Evolutionary conservation across 1,140 invertebrate genomes (phyloP).

Genomic region (Drosophila insularis): DNA sequence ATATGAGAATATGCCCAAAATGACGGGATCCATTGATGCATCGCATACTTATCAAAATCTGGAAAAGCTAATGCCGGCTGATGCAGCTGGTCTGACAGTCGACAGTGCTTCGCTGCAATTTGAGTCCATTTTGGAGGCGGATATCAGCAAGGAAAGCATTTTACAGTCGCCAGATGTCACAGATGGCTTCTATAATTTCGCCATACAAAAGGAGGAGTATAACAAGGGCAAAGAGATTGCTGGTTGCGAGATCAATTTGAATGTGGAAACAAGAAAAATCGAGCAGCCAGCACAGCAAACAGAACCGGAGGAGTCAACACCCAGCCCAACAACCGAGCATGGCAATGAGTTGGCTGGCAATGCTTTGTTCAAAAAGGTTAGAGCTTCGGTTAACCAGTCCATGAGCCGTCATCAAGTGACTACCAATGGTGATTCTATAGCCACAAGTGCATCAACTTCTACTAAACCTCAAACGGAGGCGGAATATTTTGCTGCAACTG

Average conservation of each 20-base stretch:
- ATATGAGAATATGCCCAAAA: slow-evolving; percentile 63
- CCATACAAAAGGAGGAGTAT: slow-evolving; percentile 81
- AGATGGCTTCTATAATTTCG: slow-evolving; percentile 80
- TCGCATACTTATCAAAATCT: slow-evolving; percentile 77
- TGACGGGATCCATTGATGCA: slow-evolving; percentile 9
- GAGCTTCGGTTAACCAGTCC: slow-evolving; percentile 74
- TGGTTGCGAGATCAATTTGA: slow-evolving; percentile 69
- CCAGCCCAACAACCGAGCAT: slow-evolving; percentile 13
- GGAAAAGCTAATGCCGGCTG: slow-evolving; percentile 60
- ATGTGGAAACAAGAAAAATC: slow-evolving; percentile 55
- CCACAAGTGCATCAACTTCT: neutral
- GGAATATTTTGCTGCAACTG: slow-evolving; percentile 71
- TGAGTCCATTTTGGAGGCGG: slow-evolving; percentile 76
- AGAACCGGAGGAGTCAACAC: slow-evolving; percentile 9
- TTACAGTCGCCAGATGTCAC: slow-evolving; percentile 77
- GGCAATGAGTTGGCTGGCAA: slow-evolving; percentile 79
- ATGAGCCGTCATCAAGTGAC: slow-evolving; percentile 40
- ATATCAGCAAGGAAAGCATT: slow-evolving; percentile 60
- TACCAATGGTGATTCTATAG: slow-evolving; percentile 25
- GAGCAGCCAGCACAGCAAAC: slow-evolving; percentile 19
- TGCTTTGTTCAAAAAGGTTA: slow-evolving; percentile 81
- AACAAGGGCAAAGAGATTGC: slow-evolving; percentile 71
- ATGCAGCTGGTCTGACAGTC: slow-evolving; percentile 65
- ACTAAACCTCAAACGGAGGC: slow-evolving; percentile 66
- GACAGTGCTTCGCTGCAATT: slow-evolving; percentile 80